phyloP scores from a whole-genome alignment of 2,113 vertebrate genomes.

The Phycodurus eques region DNA sequence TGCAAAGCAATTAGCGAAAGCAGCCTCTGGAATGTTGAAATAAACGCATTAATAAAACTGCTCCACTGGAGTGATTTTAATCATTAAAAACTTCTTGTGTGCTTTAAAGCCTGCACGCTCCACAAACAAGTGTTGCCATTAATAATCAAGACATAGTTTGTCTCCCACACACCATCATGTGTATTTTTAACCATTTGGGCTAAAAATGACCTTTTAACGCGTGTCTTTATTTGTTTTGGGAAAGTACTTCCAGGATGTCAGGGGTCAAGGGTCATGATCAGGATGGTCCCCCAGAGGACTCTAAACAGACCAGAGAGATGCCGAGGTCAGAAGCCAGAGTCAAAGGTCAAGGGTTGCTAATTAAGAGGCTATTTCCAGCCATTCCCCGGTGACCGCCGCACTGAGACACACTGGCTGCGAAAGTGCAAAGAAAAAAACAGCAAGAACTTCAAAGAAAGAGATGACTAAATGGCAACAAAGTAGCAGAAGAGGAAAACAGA shows the following conservation, averaged over 20 bases:
- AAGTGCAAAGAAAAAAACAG: conserved; percentile 19
- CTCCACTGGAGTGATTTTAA: conserved; percentile 43
- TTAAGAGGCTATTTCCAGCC: conserved; percentile 67
- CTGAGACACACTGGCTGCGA: conserved; percentile 9
- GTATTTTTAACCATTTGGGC: neutral
- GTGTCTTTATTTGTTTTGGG: conserved; percentile 49
- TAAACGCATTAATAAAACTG: conserved; percentile 31
- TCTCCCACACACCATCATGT: neutral
- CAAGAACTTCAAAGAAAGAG: conserved; percentile 25
- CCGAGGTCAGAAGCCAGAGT: conserved; percentile 51
- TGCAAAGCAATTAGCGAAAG: conserved; percentile 64
- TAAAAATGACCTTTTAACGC: conserved; percentile 24
- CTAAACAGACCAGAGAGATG: conserved; percentile 55
- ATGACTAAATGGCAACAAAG: conserved; percentile 1
- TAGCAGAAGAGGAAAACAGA: neutral
- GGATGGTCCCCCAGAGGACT: conserved; percentile 66
- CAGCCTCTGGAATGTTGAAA: conserved; percentile 52
- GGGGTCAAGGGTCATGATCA: conserved; percentile 53
- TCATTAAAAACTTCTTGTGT: conserved; percentile 32
- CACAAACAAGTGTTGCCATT: neutral
- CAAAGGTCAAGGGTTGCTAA: conserved; percentile 68
- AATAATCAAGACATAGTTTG: neutral
- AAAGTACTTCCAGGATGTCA: conserved; percentile 40
- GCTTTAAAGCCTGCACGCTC: neutral
- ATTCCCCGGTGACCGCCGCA: conserved; percentile 59